These are phyloP conservation scores for Circaetus gallicus DNA, from an alignment of 2,113 vertebrate genomes.

Conservation along the genomic window DNA sequence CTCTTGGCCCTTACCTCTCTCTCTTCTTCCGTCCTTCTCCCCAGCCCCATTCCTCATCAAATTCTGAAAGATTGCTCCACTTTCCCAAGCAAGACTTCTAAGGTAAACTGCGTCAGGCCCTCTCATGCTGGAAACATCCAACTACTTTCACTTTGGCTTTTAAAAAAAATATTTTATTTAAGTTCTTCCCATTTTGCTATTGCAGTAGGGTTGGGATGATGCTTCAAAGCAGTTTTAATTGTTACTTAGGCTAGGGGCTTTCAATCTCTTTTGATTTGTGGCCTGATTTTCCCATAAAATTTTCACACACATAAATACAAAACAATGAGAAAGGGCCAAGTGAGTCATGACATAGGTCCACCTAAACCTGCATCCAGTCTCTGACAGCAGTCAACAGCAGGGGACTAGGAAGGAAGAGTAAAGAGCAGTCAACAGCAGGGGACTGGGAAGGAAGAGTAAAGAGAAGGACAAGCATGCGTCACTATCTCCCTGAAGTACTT, in stretches of 20 bases:
- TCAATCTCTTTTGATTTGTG: background rate
- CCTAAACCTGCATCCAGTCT: background rate
- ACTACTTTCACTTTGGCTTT: background rate
- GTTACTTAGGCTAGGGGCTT: background rate
- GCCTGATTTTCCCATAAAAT: background rate
- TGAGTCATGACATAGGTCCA: background rate
- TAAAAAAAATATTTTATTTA: background rate
- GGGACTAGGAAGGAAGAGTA: background rate
- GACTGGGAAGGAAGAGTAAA: background rate
- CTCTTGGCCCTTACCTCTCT: background rate
- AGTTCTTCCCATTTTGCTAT: background rate
- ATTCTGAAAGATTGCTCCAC: background rate
- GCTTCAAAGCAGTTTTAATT: background rate
- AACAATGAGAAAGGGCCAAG: background rate
- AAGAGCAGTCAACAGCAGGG: background rate
- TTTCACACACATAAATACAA: background rate
- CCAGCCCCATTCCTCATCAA: background rate
- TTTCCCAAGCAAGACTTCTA: background rate
- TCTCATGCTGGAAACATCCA: background rate
- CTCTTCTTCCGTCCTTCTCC: background rate
- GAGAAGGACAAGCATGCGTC: accelerated
- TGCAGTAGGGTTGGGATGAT: background rate
- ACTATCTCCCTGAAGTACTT: background rate
- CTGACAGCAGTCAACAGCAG: background rate
- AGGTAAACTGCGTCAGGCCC: background rate